A percentile compares a stretch with the other conserved stretches of the same genome.
These are phyloP conservation scores for Hypsopygia costalis DNA, from an alignment of 2,888 invertebrate genomes.

Conservation along the genomic window DNA sequence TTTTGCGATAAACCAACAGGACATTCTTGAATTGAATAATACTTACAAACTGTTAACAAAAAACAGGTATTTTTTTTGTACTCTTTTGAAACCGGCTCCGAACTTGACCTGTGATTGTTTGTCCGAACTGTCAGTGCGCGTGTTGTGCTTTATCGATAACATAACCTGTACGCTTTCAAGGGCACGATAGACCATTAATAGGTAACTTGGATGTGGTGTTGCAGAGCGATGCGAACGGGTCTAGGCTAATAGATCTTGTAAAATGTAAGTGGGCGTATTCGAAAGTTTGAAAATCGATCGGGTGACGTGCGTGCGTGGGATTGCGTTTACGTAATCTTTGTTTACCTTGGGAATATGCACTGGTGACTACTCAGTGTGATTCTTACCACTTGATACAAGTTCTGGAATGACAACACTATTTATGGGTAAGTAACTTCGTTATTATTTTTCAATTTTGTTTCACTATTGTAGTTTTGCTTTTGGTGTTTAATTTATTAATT, in stretches of 20 bases:
- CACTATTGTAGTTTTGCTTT: background rate
- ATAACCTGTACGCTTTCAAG: slow-evolving; percentile 79
- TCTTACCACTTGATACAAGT: slow-evolving; percentile 29
- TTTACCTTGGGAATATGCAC: slow-evolving; percentile 79
- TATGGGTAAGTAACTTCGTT: slow-evolving; percentile 35
- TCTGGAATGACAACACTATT: slow-evolving; percentile 19
- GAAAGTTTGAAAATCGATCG: slow-evolving; percentile 79
- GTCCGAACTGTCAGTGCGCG: slow-evolving; percentile 74
- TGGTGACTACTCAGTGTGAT: slow-evolving; percentile 48
- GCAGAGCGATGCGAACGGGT: slow-evolving; percentile 47
- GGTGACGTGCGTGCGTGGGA: slow-evolving; percentile 78
- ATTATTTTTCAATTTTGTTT: background rate
- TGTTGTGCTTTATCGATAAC: slow-evolving; percentile 79
- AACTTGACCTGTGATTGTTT: slow-evolving; percentile 75
- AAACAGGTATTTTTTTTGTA: slow-evolving; percentile 35
- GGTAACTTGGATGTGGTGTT: slow-evolving; percentile 61
- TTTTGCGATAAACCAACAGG: slow-evolving; percentile 34
- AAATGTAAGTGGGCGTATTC: slow-evolving; percentile 75
- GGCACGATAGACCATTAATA: slow-evolving; percentile 55
- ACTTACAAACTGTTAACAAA: slow-evolving; percentile 38
- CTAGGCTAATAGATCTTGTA: slow-evolving; percentile 51
- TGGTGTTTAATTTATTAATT: no score
- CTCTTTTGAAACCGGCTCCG: slow-evolving; percentile 48
- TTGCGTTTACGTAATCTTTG: slow-evolving; percentile 79
- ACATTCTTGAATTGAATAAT: slow-evolving; percentile 26